phyloP scores from a whole-genome alignment of 2,113 vertebrate genomes.

The Phasianus colchicus region DNA sequence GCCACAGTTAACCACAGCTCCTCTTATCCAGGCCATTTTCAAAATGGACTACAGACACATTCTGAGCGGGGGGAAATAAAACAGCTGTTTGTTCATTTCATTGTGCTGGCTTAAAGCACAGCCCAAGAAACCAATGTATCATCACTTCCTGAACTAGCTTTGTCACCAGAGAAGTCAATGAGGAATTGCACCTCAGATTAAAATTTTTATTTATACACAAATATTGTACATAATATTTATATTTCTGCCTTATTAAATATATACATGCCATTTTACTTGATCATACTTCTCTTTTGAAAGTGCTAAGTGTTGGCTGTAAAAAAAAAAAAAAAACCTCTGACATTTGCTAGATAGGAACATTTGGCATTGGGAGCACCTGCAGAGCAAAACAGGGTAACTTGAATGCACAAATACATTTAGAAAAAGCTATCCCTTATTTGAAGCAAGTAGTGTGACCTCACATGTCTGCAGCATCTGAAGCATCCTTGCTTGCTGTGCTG shows the following conservation, averaged over 20 bases:
- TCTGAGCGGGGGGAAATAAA: background rate
- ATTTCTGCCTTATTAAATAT: background rate
- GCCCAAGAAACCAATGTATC: background rate
- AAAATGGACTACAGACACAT: background rate
- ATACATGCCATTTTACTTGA: background rate
- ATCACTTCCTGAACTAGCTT: slow-evolving; percentile 5
- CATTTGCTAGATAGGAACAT: background rate
- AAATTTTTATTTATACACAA: background rate
- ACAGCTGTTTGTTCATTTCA: background rate
- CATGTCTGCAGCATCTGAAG: background rate
- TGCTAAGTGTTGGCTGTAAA: background rate
- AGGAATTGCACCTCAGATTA: slow-evolving; percentile 12
- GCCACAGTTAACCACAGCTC: background rate
- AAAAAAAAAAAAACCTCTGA: background rate
- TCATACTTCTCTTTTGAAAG: background rate
- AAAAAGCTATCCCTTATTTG: background rate
- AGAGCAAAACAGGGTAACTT: background rate
- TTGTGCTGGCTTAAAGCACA: background rate
- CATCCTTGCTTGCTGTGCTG: background rate
- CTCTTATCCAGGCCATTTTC: background rate
- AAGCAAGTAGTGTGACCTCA: background rate
- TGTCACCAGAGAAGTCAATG: background rate
- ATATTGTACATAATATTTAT: background rate
- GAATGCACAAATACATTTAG: background rate
- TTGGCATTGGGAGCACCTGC: background rate